Base-by-base conservation (phyloP, 2,113 vertebrate species). In the Falco punctatus region DNA sequence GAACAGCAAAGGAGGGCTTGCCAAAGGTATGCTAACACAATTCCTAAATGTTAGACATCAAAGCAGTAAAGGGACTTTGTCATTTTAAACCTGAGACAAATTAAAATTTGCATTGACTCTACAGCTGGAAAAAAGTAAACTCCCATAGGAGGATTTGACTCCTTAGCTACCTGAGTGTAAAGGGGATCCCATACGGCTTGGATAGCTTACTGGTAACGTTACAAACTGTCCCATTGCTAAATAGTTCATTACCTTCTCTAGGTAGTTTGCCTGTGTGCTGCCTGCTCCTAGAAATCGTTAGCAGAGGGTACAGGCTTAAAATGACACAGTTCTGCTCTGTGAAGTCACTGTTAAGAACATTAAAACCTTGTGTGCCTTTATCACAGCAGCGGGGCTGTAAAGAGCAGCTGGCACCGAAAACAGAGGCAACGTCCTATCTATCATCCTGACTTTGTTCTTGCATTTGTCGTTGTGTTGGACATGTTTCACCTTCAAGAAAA, bases 381-480 rank as follows among this genome's bases (percentile, higher is more conserved):
- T 30, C 13, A 14, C 74, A 42, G 78, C 67, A 44, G 65, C 46
- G 21, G 61, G 28, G 70, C 88, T 85, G 57, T 6, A 16, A 66
- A 12, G 9, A 35, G 4, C 48, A 55, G 9, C 0, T 15, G 14
- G 30, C 42, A 38, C 58, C 0, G 0, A 20, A 11, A 23, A 3
- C 14, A 28, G 32, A 48, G 55, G 38, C 33, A 4, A 15, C 13
- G 42, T 54, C 38, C 32, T 52, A 35, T 35, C 35, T 35, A 2
- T 46, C 14, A 3, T 28, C 33, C 3, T 0, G 5, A 0, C 49
- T 48, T 5, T 49, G n/a, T 13, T 55, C 54, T 8, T 12, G 40
- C 3, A 0, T 10, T 52, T 55, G 21, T 22, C n/a, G 42, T 35
- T 51, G 33, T 13, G 38, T 48, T 73, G 61, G 61, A 32, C 4